phyloP scores from a whole-genome alignment of 2,888 invertebrate species.

The Hyposoter didymator region DNA sequence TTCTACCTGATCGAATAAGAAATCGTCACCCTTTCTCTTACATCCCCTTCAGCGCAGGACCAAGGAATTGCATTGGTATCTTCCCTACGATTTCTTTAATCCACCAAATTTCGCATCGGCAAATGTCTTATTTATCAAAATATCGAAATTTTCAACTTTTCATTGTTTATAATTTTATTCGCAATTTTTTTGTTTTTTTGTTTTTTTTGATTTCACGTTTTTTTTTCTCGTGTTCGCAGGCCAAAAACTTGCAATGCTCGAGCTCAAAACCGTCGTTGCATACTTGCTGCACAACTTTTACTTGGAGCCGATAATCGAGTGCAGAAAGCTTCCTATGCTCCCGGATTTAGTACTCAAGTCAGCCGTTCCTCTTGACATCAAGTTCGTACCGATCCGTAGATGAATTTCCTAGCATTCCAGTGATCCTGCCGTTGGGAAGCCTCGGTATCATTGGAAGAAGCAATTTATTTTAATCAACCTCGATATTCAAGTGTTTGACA shows the following conservation, averaged over 20 bases:
- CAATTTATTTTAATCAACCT: not conserved
- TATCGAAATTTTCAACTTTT: not conserved
- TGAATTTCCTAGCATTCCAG: constrained; percentile 1
- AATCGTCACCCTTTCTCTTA: constrained; percentile 87
- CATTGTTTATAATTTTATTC: no score
- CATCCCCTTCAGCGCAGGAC: constrained; percentile 89
- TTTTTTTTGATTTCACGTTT: constrained; percentile 72
- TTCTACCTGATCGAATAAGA: constrained; percentile 85
- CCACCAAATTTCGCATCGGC: not conserved
- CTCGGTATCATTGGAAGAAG: not conserved
- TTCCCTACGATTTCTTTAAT: not conserved
- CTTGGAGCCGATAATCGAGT: constrained; percentile 65
- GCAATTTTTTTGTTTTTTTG: no score
- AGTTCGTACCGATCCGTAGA: constrained; percentile 57
- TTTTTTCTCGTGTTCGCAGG: constrained; percentile 82
- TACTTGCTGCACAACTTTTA: constrained; percentile 69
- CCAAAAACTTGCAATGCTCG: constrained; percentile 71
- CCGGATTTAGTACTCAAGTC: constrained; percentile 62
- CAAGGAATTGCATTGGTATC: constrained; percentile 88
- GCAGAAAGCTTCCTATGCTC: constrained; percentile 49
- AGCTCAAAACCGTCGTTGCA: constrained; percentile 67
- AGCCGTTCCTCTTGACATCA: constrained; percentile 42
- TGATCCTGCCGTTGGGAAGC: not conserved
- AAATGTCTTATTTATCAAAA: not conserved
- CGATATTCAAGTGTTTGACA: not conserved